A percentile compares a stretch with the other conserved stretches of the same genome.
These are phyloP conservation scores for Aplidium turbinatum DNA, from an alignment of 23 tunicate species.

Conservation along the genomic window DNA sequence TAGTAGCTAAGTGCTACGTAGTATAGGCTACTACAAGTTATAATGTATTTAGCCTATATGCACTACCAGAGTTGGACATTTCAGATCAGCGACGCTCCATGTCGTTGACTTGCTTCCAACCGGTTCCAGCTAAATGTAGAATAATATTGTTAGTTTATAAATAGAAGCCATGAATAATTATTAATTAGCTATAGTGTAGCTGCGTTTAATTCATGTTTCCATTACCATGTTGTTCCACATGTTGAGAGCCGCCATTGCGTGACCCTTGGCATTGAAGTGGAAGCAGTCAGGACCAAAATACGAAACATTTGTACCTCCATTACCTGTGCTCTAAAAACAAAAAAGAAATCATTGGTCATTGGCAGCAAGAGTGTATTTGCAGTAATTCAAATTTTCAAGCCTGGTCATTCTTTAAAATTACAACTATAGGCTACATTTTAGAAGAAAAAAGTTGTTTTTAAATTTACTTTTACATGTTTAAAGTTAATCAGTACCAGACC, in stretches of 20 bases:
- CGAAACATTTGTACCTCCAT: neutral
- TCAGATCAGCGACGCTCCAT: conserved; percentile 72
- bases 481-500: no score
- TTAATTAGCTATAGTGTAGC: no score
- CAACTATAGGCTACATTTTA: no score
- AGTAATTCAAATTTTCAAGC: no score
- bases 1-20: no score
- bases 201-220: neutral
- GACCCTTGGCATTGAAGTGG: conserved; percentile 85
- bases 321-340: neutral
- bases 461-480: no score
- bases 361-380: no score
- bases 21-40: no score
- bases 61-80: conserved; percentile 74
- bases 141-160: neutral
- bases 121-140: conserved; percentile 76
- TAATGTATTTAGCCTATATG: neutral
- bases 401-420: no score
- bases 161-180: no score
- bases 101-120: conserved; percentile 76
- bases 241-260: conserved; percentile 88
- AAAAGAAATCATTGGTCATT: no score
- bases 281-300: conserved; percentile 96
- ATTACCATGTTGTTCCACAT: conserved; percentile 95
- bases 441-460: no score